These are phyloP conservation scores for Stenichneumon culpator DNA, from an alignment of 2,888 invertebrate species.

Conservation along the genomic window DNA sequence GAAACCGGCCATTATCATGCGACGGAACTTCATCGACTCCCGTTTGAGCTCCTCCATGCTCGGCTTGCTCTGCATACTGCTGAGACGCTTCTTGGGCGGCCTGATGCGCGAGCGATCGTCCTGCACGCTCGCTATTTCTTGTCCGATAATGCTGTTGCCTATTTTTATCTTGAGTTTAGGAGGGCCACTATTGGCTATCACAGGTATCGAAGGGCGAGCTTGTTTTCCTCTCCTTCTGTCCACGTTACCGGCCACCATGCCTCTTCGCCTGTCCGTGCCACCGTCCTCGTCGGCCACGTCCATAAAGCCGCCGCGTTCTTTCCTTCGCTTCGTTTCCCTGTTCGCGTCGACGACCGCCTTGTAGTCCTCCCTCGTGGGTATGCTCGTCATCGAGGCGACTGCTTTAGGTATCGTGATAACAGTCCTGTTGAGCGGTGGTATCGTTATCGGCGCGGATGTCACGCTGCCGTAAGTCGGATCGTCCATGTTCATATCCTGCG, in stretches of 20 bases:
- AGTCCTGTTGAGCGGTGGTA: slow-evolving; percentile 89
- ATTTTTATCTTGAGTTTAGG: slow-evolving; percentile 93
- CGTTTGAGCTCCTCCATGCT: slow-evolving; percentile 93
- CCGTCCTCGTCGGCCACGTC: slow-evolving; percentile 78
- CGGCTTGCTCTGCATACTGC: slow-evolving; percentile 86
- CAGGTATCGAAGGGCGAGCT: slow-evolving; percentile 79
- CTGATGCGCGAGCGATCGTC: slow-evolving; percentile 83
- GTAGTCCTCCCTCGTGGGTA: slow-evolving; percentile 94
- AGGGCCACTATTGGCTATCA: slow-evolving; percentile 83
- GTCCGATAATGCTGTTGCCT: slow-evolving; percentile 86
- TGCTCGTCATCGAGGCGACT: slow-evolving; percentile 94
- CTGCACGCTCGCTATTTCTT: slow-evolving; percentile 85
- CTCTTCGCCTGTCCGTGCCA: slow-evolving; percentile 83
- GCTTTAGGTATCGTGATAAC: slow-evolving; percentile 95
- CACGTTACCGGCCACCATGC: slow-evolving; percentile 77
- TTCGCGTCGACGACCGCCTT: slow-evolving; percentile 88
- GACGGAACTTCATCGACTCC: slow-evolving; percentile 95
- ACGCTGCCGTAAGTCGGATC: slow-evolving; percentile 88
- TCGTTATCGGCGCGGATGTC: slow-evolving; percentile 87
- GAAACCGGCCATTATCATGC: slow-evolving; percentile 94
- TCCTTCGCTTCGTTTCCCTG: slow-evolving; percentile 89
- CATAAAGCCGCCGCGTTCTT: slow-evolving; percentile 84
- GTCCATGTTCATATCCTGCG: slow-evolving; percentile 93
- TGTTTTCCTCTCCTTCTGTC: slow-evolving; percentile 82
- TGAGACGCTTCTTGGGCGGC: slow-evolving; percentile 94